These are phyloP conservation scores for Camelus bactrianus DNA, from an alignment of 2,113 vertebrate species.

Conservation along the genomic window DNA sequence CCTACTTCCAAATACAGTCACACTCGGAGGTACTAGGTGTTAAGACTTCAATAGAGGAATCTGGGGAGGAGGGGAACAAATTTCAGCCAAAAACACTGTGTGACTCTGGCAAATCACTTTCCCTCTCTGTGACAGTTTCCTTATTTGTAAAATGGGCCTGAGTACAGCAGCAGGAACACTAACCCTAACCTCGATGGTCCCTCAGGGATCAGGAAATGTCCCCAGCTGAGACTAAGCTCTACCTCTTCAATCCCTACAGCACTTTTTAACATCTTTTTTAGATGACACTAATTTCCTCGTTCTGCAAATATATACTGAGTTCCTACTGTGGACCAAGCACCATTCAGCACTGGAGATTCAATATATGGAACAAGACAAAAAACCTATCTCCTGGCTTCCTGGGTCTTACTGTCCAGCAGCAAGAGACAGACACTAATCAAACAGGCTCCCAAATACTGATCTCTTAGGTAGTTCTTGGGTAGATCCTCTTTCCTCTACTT, in stretches of 20 bases:
- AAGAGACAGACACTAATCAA: conserved; percentile 6
- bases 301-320: neutral
- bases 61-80: neutral
- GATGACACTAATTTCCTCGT: neutral
- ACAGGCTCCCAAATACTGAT: neutral
- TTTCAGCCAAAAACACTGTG: neutral
- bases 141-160: neutral
- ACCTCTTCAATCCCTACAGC: neutral
- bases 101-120: neutral
- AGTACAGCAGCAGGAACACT: neutral
- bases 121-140: neutral
- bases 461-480: neutral
- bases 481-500: neutral
- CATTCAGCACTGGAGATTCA: neutral
- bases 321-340: neutral
- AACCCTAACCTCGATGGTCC: neutral
- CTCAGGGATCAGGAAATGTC: neutral
- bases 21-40: neutral
- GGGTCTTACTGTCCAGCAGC: neutral
- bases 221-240: neutral
- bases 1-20: neutral
- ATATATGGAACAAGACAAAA: neutral
- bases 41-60: neutral
- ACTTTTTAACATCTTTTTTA: neutral
- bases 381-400: neutral